These are phyloP conservation scores for Chionodraco myersi DNA, from an alignment of 2,113 vertebrate species.

Conservation along the genomic window DNA sequence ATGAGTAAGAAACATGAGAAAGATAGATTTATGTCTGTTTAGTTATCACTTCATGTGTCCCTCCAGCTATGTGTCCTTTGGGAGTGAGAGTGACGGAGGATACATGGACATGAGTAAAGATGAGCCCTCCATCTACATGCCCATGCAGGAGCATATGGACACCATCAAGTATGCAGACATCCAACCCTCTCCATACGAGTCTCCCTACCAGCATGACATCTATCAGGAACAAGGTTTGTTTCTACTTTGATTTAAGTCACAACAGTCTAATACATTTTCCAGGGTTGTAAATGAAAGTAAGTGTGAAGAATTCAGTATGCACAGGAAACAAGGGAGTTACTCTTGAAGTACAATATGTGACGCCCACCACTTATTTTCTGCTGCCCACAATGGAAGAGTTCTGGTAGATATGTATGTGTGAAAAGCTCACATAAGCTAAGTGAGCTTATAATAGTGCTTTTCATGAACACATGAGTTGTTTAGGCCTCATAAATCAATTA, in stretches of 20 bases:
- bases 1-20: background rate
- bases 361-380: background rate
- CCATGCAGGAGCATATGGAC: slow-evolving; percentile 94
- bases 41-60: background rate
- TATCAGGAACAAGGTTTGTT: slow-evolving; percentile 86
- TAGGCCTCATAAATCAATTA: slow-evolving; percentile 16
- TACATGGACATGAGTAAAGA: slow-evolving; percentile 99
- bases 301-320: background rate
- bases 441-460: background rate
- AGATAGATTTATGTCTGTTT: slow-evolving; percentile 3
- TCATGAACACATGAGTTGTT: slow-evolving; percentile 5
- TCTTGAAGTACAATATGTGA: background rate
- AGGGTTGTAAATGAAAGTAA: slow-evolving; percentile 5
- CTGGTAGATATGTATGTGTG: slow-evolving; percentile 7
- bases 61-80: slow-evolving; percentile 88
- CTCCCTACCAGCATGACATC: slow-evolving; percentile 91
- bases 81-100: slow-evolving; percentile 93
- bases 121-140: slow-evolving; percentile 90
- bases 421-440: background rate
- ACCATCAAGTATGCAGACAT: slow-evolving; percentile 95
- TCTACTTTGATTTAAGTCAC: background rate
- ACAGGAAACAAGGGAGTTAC: slow-evolving; percentile 7
- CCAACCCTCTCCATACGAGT: slow-evolving; percentile 90
- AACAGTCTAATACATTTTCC: background rate
- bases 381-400: background rate